A percentile compares a stretch with the other conserved stretches of the same genome.
Conservation (phyloP, 2,888 invertebrate species). For the Drosophila meridiana region DNA sequence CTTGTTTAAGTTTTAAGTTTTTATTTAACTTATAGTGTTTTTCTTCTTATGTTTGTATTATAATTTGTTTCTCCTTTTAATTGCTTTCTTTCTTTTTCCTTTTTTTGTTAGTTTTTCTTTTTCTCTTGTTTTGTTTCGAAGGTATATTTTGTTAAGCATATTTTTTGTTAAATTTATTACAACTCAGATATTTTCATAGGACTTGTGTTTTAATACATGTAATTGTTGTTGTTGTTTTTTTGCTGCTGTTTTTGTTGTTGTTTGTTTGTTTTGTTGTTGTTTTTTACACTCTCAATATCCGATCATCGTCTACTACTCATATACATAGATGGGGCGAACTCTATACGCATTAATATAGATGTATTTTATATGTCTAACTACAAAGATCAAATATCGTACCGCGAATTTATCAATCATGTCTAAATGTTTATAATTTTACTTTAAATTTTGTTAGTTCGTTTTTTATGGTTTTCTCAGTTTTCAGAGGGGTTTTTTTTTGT, state of each 20-base stretch:
- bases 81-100: constrained; percentile 28
- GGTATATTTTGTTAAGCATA: constrained; percentile 46
- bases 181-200: constrained; percentile 71
- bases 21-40: constrained; percentile 68
- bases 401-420: background rate
- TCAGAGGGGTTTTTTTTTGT: background rate
- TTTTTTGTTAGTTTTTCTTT: constrained; percentile 7
- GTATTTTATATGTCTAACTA: constrained; percentile 61
- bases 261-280: background rate
- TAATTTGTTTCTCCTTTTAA: constrained; percentile 35
- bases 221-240: background rate
- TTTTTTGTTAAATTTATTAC: constrained; percentile 60
- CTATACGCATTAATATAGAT: constrained; percentile 47
- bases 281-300: constrained; percentile 6
- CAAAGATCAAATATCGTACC: constrained; percentile 16
- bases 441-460: background rate
- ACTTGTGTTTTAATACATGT: constrained; percentile 50
- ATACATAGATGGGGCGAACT: constrained; percentile 34
- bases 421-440: constrained; percentile 1
- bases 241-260: background rate
- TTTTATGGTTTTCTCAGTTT: background rate
- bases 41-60: constrained; percentile 32
- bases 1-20: constrained; percentile 49
- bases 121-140: constrained; percentile 18
- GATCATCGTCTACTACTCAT: constrained; percentile 45